Evolutionary conservation across 2,797 vertebrate species (phyloP).

Genomic region (Sardinella longiceps): DNA sequence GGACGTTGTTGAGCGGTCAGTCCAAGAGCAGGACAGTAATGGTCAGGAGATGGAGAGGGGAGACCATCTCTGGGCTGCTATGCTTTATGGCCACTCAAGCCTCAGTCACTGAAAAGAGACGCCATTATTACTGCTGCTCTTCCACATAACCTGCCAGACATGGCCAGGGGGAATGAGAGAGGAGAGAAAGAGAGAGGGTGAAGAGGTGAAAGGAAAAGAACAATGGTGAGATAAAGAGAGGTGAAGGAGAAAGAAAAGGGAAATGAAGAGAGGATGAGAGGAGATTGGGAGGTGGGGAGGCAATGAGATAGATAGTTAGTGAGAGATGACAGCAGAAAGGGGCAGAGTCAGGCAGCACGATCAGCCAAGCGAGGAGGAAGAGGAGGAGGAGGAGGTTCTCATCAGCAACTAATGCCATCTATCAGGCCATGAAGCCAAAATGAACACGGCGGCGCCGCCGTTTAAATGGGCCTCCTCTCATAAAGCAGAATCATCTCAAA

Average conservation of each 20-base stretch:
- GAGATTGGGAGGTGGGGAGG: neutral
- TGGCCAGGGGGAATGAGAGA: neutral
- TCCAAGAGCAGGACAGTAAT: neutral
- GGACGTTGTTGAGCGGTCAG: neutral
- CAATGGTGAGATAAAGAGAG: no score
- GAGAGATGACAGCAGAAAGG: neutral
- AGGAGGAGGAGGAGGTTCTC: neutral
- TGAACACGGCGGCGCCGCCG: neutral
- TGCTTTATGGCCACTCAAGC: neutral
- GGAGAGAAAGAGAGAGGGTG: neutral
- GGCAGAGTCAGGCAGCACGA: neutral
- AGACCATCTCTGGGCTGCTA: constrained; percentile 2
- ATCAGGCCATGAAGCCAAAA: neutral
- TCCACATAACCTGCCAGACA: neutral
- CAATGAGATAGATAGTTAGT: constrained; percentile 1
- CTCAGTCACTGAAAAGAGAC: neutral
- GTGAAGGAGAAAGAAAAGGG: neutral
- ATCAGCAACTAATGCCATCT: neutral
- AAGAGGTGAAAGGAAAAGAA: neutral
- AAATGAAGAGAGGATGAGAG: neutral
- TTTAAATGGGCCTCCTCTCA: neutral
- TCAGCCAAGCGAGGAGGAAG: neutral
- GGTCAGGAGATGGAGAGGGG: neutral
- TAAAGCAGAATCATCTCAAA: neutral
- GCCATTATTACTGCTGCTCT: neutral